These are phyloP conservation scores for Papilio helenus DNA, from an alignment of 1,140 invertebrate species.

Conservation along the genomic window DNA sequence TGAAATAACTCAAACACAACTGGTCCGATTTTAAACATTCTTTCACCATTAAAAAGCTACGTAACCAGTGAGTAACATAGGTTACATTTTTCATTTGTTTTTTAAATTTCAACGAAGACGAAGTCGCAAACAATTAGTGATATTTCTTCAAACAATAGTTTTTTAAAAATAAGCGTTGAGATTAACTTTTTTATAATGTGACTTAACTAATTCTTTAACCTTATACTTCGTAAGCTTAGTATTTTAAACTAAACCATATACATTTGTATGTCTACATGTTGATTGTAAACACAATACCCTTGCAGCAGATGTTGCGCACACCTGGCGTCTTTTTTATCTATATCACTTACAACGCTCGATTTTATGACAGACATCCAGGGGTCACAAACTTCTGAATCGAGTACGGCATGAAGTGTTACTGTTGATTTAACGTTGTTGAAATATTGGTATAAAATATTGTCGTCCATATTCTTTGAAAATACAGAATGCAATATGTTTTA, in stretches of 20 bases:
- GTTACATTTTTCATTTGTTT: no score
- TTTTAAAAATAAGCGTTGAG: no score
- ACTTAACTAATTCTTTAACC: no score
- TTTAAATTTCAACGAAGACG: no score
- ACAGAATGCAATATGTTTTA: not conserved
- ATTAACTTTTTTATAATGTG: no score
- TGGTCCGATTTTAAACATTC: no score
- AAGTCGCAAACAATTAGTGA: no score
- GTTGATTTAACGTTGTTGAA: not conserved
- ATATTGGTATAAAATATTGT: not conserved
- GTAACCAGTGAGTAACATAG: no score
- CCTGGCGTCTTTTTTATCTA: slow-evolving; percentile 17
- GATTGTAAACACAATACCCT: slow-evolving; percentile 20
- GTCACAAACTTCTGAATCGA: slow-evolving; percentile 6
- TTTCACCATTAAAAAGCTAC: no score
- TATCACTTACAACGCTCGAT: slow-evolving; percentile 24
- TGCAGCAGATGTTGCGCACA: slow-evolving; percentile 14
- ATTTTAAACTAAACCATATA: not conserved
- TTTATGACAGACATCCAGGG: slow-evolving; percentile 15
- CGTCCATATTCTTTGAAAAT: not conserved
- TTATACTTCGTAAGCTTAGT: not conserved
- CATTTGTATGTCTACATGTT: not conserved
- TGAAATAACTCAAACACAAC: no score
- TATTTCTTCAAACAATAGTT: no score
- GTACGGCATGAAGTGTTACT: not conserved